These are phyloP conservation scores for Drosophila paramelanica DNA, from an alignment of 2,888 invertebrate species.

Conservation along the genomic window DNA sequence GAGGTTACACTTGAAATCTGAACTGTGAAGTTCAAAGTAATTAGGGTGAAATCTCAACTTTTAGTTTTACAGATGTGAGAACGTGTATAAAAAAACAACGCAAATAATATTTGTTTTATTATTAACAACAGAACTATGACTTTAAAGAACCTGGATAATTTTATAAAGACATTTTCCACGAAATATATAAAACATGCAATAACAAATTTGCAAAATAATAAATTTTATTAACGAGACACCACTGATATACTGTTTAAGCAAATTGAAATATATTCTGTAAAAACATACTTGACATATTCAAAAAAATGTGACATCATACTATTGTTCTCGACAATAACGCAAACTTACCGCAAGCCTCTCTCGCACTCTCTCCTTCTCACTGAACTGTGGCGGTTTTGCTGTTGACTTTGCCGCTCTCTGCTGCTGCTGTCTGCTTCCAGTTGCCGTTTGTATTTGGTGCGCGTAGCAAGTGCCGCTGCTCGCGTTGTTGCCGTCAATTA, in stretches of 20 bases:
- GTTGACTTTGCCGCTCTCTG: constrained; percentile 41
- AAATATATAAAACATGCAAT: background rate
- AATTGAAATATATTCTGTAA: too few relatives aligned
- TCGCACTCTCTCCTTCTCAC: background rate
- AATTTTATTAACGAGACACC: too few relatives aligned
- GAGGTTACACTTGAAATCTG: constrained; percentile 19
- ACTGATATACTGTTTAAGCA: too few relatives aligned
- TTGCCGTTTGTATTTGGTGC: constrained; percentile 64
- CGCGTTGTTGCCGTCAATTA: constrained; percentile 31
- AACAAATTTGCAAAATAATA: too few relatives aligned
- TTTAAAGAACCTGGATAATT: background rate
- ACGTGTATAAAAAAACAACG: background rate
- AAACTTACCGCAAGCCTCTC: constrained; percentile 26
- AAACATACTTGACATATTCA: background rate
- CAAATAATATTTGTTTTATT: background rate
- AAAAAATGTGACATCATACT: constrained; percentile 35
- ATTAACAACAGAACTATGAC: background rate
- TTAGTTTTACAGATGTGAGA: background rate
- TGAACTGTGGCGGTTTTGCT: constrained; percentile 26
- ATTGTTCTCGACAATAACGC: constrained; percentile 1
- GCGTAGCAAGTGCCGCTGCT: constrained; percentile 63
- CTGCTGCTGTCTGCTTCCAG: constrained; percentile 46
- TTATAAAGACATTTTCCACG: background rate
- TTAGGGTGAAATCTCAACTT: background rate
- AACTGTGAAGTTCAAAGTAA: background rate